Base-by-base conservation (phyloP, 1,140 invertebrate species). In the Cydia strobilella region DNA sequence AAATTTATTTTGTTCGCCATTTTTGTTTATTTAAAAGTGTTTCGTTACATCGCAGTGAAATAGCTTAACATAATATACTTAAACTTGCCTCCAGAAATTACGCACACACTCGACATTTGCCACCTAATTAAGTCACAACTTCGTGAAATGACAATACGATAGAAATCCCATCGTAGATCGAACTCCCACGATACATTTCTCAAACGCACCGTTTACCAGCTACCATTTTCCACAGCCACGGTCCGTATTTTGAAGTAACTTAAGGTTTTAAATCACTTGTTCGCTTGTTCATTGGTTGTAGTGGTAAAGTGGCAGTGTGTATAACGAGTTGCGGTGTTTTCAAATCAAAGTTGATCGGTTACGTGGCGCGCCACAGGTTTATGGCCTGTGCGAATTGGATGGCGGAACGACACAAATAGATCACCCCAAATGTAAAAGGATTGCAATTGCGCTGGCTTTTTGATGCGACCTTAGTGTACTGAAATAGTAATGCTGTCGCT, bases 321-420 rank as follows among this genome's bases (percentile, higher is more conserved):
- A 77, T 78, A 79, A 80, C 75, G 78, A 79, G 74, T 85, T 86
- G 85, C 80, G 85, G 85, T 86, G 80, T 85, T 85, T 86, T 85
- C 83, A 80, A 86, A 86, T 86, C 83, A 83, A 82, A 86, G 82
- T 69, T 78, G 81, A 77, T 79, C 76, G 77, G 80, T 86, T 80
- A 76, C 76, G 80, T 76, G 73, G 77, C 74, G 80, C 54, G 86
- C 84, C 86, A 80, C 85, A 88, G 76, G 75, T 87, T 88, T 88
- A 87, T 80, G 86, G 86, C 76, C 69, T 77, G 79, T 74, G 80
- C 80, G 83, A 82, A 88, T 88, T 88, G 82, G 82, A 78, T 78
- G 82, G 82, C 81, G 82, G 82, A 81, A 83, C 79, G 76, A 79
- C 79, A 74, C 75, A 63, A 75, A 79, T 77, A 73, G 74, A 73